Percentiles rank a stretch among this genome's conserved stretches.
phyloP scores from a whole-genome alignment of 2,113 vertebrate genomes.

The Stomatorhinus ivindoensis region DNA sequence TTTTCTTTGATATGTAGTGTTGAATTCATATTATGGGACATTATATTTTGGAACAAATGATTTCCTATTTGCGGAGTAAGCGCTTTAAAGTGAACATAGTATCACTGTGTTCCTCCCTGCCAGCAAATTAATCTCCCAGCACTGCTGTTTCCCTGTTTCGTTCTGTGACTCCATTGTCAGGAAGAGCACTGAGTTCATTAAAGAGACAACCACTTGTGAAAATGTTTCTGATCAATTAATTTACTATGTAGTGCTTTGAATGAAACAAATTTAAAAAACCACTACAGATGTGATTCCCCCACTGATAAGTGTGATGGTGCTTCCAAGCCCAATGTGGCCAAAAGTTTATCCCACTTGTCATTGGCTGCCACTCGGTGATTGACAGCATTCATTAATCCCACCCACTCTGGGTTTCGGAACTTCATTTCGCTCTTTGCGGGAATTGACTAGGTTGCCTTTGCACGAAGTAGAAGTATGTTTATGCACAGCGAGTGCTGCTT shows the following conservation, averaged over 20 bases:
- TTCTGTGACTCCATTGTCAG: neutral
- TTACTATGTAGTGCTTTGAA: neutral
- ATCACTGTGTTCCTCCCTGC: neutral
- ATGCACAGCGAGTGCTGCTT: neutral
- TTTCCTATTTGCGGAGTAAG: neutral
- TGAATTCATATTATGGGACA: neutral
- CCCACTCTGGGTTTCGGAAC: neutral
- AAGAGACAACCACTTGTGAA: neutral
- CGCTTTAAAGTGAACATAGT: neutral
- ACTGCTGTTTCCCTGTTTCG: too few relatives aligned
- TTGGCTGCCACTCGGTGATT: neutral
- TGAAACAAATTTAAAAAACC: neutral
- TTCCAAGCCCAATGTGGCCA: neutral
- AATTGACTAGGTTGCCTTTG: neutral
- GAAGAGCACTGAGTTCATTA: neutral
- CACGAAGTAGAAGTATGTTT: neutral
- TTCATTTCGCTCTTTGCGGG: neutral
- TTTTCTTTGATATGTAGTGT: neutral
- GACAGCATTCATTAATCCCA: neutral
- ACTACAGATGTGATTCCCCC: neutral
- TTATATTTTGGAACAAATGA: conserved; percentile 9
- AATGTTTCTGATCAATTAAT: conserved; percentile 4
- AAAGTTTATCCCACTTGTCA: neutral
- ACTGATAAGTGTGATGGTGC: neutral
- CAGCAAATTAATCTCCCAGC: conserved; percentile 3